These are phyloP conservation scores for Lordiphosa andalusiaca DNA, from an alignment of 2,888 invertebrate genomes.

Conservation along the genomic window DNA sequence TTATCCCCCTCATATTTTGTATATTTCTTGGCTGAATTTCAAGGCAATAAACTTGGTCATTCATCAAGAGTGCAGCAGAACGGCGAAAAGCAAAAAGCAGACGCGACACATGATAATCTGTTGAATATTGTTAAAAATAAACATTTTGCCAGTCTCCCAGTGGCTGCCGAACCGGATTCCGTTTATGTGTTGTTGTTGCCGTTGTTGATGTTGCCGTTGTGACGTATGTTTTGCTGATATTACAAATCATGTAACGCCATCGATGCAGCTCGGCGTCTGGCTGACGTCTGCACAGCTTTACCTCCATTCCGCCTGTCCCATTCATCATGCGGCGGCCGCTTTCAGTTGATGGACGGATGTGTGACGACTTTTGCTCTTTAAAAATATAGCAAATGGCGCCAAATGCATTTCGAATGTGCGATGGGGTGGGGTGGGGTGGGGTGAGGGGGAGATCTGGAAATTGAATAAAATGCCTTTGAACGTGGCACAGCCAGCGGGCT, in stretches of 20 bases:
- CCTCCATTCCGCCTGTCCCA: slow-evolving; percentile 30
- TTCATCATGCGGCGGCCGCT: slow-evolving; percentile 54
- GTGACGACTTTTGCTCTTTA: slow-evolving; percentile 66
- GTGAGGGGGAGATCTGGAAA: slow-evolving; percentile 50
- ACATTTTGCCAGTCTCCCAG: slow-evolving; percentile 32
- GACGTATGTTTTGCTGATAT: slow-evolving; percentile 58
- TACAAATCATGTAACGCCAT: slow-evolving; percentile 70
- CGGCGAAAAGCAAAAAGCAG: slow-evolving; percentile 23
- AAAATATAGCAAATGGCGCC: slow-evolving; percentile 69
- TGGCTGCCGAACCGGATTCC: slow-evolving; percentile 54
- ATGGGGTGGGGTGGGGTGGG: slow-evolving; percentile 14
- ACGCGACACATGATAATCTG: slow-evolving; percentile 67
- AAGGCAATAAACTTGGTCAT: too few species aligned
- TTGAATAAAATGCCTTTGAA: slow-evolving; percentile 33
- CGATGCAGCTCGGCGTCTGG: slow-evolving; percentile 50
- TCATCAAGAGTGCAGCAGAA: not conserved
- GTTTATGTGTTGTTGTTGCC: slow-evolving; percentile 15
- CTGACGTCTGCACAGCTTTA: slow-evolving; percentile 57
- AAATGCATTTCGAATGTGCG: slow-evolving; percentile 47
- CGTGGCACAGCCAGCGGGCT: slow-evolving; percentile 12
- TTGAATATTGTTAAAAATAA: slow-evolving; percentile 65
- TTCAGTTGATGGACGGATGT: slow-evolving; percentile 67
- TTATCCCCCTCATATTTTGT: too few species aligned
- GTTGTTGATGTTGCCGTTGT: slow-evolving; percentile 10
- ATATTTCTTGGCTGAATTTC: too few species aligned